Evolutionary conservation across 1,140 invertebrate genomes (phyloP), one percentile per base, ranked within the genome.

Genomic region (Physella acuta): DNA sequence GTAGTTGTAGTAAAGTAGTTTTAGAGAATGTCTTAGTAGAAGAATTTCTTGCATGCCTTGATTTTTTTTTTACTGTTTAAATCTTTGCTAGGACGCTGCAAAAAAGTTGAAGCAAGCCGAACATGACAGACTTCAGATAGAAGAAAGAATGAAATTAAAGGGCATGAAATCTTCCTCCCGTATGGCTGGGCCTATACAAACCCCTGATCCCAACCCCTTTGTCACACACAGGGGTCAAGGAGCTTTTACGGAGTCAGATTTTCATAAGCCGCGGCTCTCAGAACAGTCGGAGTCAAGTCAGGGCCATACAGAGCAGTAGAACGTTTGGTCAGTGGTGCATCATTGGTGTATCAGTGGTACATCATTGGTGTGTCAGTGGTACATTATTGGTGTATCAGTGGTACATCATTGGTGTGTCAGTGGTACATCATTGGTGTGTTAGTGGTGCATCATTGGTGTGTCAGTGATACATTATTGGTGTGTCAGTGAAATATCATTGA

Each of bases 101-200:
- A 86, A 89, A 76, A 92, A 91, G 84, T 89, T 90, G 63, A 86
- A 87, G 58, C 82, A 86, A 62, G 89, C 90, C 11, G 91, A 92
- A 81, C 85, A 88, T 63, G 88, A 88, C 20, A 88, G 90, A 71
- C 68, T 33, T 2, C 64, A 61, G 34, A 88, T 91, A 77, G 82
- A 90, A 31, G 76, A 91, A 31, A 89, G 91, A 76, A 87, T 89
- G 26, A 87, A 89, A 79, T 81, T 91, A 33, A 69, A 67, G 24
- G 76, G 69, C 26, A 72, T 64, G 52, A 59, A 68, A 17, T 36
- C 75, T 20, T 68, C 68, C 16, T 26, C 58, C 2, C 34, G 61
- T 5, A 44, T 77, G 33, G 70, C 72, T 1, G 31, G 68, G 51
- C 74, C 71, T 4, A 52, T 63, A 11, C 59, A 52, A 58, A 28